These are phyloP conservation scores for Vulpes vulpes DNA, from an alignment of 2,113 vertebrate genomes.

Conservation along the genomic window DNA sequence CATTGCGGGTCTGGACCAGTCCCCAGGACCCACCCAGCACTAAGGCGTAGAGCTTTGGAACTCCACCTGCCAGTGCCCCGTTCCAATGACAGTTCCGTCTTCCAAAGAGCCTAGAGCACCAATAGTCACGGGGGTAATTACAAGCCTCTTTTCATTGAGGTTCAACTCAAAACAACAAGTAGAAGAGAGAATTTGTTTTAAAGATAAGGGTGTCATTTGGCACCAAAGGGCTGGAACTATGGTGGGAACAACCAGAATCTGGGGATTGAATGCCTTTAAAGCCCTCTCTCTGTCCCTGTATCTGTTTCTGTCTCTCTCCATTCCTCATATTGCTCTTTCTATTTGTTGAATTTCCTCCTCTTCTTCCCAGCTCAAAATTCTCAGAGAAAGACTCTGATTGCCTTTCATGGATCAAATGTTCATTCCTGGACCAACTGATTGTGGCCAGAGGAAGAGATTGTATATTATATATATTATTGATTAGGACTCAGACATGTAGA, in stretches of 20 bases:
- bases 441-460: neutral
- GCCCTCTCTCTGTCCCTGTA: too few relatives aligned
- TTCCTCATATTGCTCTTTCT: neutral
- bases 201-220: neutral
- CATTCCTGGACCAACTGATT: neutral
- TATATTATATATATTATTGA: accelerated
- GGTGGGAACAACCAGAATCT: neutral
- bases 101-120: neutral
- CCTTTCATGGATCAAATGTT: neutral
- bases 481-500: neutral
- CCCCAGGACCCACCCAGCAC: neutral
- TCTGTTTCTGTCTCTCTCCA: neutral
- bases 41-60: neutral
- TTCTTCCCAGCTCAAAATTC: neutral
- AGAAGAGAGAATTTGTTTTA: neutral
- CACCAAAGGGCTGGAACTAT: neutral
- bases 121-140: accelerated
- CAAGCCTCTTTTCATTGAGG: neutral
- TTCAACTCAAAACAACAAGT: neutral
- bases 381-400: neutral
- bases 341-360: neutral
- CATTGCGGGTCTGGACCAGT: neutral
- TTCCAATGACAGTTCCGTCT: neutral
- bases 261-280: neutral
- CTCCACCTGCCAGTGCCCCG: neutral